phyloP scores from a whole-genome alignment of 2,888 invertebrate genomes.

The Drosophila barbarae region DNA sequence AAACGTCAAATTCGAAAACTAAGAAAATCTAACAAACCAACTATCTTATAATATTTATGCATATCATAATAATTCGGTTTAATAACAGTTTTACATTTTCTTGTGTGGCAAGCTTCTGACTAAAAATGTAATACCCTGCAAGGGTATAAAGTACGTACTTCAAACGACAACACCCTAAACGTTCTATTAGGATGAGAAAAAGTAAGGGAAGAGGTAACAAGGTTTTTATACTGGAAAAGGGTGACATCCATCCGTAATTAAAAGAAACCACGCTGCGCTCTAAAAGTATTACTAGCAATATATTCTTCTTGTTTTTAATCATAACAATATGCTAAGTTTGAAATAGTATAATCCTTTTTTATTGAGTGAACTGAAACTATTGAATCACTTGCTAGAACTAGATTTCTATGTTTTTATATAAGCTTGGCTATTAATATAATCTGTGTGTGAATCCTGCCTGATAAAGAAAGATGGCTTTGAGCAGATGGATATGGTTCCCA shows the following conservation, averaged over 20 bases:
- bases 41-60: too few species aligned
- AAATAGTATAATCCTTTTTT: background rate
- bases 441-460: too few species aligned
- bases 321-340: slow-evolving; percentile 3
- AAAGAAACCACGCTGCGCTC: slow-evolving; percentile 58
- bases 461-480: background rate
- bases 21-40: too few species aligned
- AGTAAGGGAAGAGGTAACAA: background rate
- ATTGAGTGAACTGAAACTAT: background rate
- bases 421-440: too few species aligned
- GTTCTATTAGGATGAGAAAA: background rate
- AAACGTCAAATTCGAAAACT: too few species aligned
- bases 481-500: background rate
- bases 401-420: background rate
- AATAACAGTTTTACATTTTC: too few species aligned
- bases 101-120: too few species aligned
- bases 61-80: too few species aligned
- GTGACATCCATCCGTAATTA: slow-evolving; percentile 58
- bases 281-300: slow-evolving; percentile 5
- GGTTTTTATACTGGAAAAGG: background rate
- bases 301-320: slow-evolving; percentile 3
- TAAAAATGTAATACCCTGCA: too few species aligned
- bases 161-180: slow-evolving; percentile 7
- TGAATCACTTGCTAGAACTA: background rate
- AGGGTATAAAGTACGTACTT: background rate